Base-by-base conservation (phyloP, 2,113 vertebrate genomes). In the Misgurnus mizolepis region DNA sequence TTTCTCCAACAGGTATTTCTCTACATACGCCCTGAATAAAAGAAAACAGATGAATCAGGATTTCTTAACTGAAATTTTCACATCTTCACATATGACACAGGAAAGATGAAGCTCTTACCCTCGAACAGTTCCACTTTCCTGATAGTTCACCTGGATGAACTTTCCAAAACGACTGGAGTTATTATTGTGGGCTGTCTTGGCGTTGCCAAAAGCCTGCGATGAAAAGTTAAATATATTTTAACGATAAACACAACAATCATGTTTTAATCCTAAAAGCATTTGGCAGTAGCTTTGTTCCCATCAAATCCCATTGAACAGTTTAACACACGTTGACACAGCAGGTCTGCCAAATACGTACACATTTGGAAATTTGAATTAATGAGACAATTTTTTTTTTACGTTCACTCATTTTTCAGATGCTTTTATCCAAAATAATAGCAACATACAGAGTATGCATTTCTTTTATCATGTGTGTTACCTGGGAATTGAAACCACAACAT, bases 131-230 rank as follows among this genome's bases (percentile, higher is more conserved):
- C 98, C 98, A 0, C 96, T 98, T 93, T 99, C 97, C 91, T 98
- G 96, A 86, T 99, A 99, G 88, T 99, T 99, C 86, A 99, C 97
- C 90, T 98, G 97, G 86, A 99, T 99, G 90, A 99, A 99, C 80
- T 99, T 99, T 79, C 98, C 98, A 72, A 99, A 99, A 81, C 98
- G 97, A 87, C 98, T 99, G 0, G 98, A 99, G 91, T 99, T 99
- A 91, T 99, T 99, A 87, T 99, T 99, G 84, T 99, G 98, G 15
- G 97, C 97, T 0, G 98, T 99, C 90, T 99, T 99, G 2, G 98
- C 98, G 61, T 99, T 99, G 85, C 98, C 98, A 93, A 99, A 99
- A 0, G 98, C 98, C 98, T 99, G 92, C 81, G 81, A 90, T 83
- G 88, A 82, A 90, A 85, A 47, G 10, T 34, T 75, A 65, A 68